phyloP scores from a whole-genome alignment of 2,888 invertebrate species.

The Apotomis turbidana region DNA sequence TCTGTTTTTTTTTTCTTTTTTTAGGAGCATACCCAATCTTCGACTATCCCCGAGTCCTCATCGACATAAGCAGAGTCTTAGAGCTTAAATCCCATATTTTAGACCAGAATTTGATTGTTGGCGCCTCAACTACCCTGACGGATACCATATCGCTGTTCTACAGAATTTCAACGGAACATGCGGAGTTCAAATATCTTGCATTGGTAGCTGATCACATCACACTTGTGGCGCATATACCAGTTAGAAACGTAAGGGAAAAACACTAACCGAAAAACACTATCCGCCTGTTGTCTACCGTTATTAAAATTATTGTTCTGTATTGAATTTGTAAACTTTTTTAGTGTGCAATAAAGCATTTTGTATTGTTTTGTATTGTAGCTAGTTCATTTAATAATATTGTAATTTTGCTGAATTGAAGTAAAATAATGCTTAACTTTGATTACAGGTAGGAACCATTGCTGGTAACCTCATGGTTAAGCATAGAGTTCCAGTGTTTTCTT shows the following conservation, averaged over 20 bases:
- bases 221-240: conserved; percentile 87
- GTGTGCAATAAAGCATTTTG: no score
- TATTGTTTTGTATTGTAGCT: no score
- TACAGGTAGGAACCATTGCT: conserved; percentile 85
- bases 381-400: not conserved
- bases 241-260: conserved; percentile 86
- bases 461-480: conserved; percentile 89
- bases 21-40: conserved; percentile 53
- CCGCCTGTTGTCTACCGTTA: no score
- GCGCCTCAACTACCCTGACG: conserved; percentile 82
- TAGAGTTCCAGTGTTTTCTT: conserved; percentile 85
- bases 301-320: no score
- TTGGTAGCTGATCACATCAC: conserved; percentile 85
- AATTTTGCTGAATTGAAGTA: not conserved
- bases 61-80: conserved; percentile 84
- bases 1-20: not conserved
- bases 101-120: conserved; percentile 77
- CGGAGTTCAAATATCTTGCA: conserved; percentile 83
- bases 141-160: conserved; percentile 76
- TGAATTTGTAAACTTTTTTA: no score
- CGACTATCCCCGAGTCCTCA: conserved; percentile 65
- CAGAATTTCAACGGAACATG: conserved; percentile 48
- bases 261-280: no score
- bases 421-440: conserved; percentile 20
- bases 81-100: conserved; percentile 77